Percentiles rank a stretch among this genome's conserved stretches.
Conservation (phyloP, 2,888 invertebrate species). For the Taphrorychus bicolor region DNA sequence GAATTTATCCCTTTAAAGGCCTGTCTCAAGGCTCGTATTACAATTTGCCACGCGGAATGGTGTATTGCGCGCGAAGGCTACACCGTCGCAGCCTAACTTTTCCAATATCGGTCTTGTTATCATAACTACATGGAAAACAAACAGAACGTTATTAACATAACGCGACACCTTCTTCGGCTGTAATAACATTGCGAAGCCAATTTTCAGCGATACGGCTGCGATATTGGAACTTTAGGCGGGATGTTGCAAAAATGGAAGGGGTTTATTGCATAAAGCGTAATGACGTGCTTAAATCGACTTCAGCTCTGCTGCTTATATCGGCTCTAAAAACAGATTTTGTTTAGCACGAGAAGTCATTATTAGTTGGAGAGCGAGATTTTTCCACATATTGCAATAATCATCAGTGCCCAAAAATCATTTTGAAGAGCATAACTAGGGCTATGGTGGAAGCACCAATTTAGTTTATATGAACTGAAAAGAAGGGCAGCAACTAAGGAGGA, state of each 20-base stretch:
- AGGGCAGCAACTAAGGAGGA: no score
- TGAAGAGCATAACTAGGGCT: no score
- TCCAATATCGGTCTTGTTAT: background rate
- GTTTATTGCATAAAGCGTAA: background rate
- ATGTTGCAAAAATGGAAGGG: background rate
- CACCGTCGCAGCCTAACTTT: background rate
- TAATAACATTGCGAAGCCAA: background rate
- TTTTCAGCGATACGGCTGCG: background rate
- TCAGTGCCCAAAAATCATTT: no score
- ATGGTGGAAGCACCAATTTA: no score
- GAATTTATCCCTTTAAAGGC: background rate
- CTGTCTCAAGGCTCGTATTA: background rate
- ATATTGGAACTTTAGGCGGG: constrained; percentile 2
- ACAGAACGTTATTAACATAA: constrained; percentile 2
- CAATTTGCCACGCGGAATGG: background rate
- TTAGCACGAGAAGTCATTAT: no score
- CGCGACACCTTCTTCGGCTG: background rate
- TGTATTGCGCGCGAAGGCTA: no score
- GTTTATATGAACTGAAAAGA: no score
- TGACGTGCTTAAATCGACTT: background rate
- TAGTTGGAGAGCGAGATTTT: no score
- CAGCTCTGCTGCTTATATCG: no score
- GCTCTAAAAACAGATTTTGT: no score
- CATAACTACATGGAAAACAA: constrained; percentile 2
- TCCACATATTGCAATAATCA: no score